Evolutionary conservation across 1,140 invertebrate genomes (phyloP).

Genomic region (Atta cephalotes): DNA sequence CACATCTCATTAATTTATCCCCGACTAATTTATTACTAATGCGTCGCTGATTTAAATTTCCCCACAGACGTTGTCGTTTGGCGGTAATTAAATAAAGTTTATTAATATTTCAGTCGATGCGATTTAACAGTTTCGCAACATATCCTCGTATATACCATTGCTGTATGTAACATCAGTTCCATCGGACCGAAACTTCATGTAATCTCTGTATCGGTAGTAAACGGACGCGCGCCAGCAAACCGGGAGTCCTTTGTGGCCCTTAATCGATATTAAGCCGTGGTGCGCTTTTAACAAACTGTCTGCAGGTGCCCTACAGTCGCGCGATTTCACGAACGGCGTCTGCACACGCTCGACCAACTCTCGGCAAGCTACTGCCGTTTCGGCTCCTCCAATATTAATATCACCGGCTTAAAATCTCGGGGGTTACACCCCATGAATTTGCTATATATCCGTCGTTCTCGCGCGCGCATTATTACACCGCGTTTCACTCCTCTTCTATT

Average conservation of each 20-base stretch:
- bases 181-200: constrained; percentile 36
- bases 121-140: constrained; percentile 42
- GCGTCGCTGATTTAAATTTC: constrained; percentile 17
- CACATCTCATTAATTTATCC: constrained; percentile 4
- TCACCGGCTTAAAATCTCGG: constrained; percentile 59
- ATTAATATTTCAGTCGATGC: constrained; percentile 16
- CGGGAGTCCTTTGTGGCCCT: constrained; percentile 62
- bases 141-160: neutral
- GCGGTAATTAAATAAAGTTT: constrained; percentile 20
- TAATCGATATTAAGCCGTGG: constrained; percentile 68
- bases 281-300: constrained; percentile 69
- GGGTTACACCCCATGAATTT: constrained; percentile 16
- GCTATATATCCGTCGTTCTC: constrained; percentile 5
- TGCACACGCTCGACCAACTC: constrained; percentile 10
- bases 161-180: neutral
- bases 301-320: constrained; percentile 34
- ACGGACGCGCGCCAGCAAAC: constrained; percentile 20
- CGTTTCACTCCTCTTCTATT: neutral
- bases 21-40: constrained; percentile 28
- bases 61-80: neutral
- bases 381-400: constrained; percentile 67
- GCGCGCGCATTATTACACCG: constrained; percentile 37
- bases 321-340: constrained; percentile 23
- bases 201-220: constrained; percentile 47
- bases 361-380: constrained; percentile 17